phyloP scores from a whole-genome alignment of 2,888 invertebrate genomes.

The Dioctria linearis region DNA sequence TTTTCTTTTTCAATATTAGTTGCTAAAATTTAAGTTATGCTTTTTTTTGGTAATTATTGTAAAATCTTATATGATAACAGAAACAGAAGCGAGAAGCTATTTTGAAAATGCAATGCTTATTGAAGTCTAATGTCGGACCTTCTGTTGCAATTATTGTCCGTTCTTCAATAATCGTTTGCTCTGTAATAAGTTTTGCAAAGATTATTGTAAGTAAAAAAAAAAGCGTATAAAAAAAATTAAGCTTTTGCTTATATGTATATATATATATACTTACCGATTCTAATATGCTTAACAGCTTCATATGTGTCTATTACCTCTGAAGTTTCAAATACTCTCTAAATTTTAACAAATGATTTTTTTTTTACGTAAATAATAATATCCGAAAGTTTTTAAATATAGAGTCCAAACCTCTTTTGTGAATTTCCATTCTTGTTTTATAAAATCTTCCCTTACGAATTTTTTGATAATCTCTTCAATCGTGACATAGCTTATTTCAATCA shows the following conservation, averaged over 20 bases:
- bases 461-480: constrained; percentile 89
- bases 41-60: not conserved
- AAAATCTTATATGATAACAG: constrained; percentile 66
- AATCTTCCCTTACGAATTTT: constrained; percentile 87
- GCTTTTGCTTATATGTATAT: not conserved
- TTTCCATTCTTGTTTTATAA: constrained; percentile 87
- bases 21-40: not conserved
- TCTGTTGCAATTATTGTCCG: constrained; percentile 69
- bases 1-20: not conserved
- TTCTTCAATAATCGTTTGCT: constrained; percentile 70
- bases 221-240: not conserved
- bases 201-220: no score
- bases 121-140: constrained; percentile 69
- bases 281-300: constrained; percentile 69
- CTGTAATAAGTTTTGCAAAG: constrained; percentile 59
- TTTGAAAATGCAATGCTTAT: constrained; percentile 56
- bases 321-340: constrained; percentile 69
- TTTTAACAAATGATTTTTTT: not conserved
- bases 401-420: constrained; percentile 71
- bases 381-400: not conserved
- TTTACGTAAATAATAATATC: no score
- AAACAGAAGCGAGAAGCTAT: constrained; percentile 61
- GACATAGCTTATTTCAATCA: constrained; percentile 85
- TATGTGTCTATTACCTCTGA: constrained; percentile 68
- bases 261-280: constrained; percentile 66